Conservation (phyloP, 37 sponge, comb jelly and placozoan genomes). For the Geodia barretti region DNA sequence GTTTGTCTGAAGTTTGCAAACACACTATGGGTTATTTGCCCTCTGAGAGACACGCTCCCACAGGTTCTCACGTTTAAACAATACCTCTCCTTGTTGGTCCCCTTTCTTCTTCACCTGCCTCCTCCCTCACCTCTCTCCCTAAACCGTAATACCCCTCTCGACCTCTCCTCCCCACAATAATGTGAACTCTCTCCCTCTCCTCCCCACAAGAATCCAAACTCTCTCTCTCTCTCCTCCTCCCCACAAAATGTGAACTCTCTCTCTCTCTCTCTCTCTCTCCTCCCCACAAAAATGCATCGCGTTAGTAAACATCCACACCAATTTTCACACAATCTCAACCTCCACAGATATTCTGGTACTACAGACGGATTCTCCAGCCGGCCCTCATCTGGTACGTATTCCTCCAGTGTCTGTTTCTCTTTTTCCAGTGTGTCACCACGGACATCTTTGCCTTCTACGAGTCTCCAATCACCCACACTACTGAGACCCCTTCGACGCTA, state of each 20-base stretch:
- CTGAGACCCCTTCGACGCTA: no score
- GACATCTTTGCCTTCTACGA: conserved; percentile 72
- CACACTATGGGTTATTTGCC: background rate
- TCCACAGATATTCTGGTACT: conserved; percentile 72
- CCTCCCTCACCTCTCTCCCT: no score
- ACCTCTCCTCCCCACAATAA: background rate
- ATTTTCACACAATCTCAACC: background rate
- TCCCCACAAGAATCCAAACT: no score
- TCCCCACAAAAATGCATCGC: no score
- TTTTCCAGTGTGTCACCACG: conserved; percentile 76
- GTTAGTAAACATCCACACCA: background rate
- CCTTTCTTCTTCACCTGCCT: no score
- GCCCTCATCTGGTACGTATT: conserved; percentile 71
- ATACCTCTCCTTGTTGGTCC: background rate
- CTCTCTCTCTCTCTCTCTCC: background rate
- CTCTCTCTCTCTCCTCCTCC: background rate
- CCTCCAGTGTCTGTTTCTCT: conserved; percentile 67
- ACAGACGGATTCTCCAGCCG: conserved; percentile 38
- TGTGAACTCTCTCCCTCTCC: background rate
- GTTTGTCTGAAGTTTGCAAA: no score
- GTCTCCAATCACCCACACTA: no score
- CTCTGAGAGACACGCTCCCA: background rate
- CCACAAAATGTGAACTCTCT: no score
- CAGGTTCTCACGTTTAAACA: background rate
- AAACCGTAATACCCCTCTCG: background rate